Evolutionary conservation across 2,113 vertebrate genomes (phyloP), one percentile per base, ranked within the genome.

Genomic region (Asarcornis scutulata): DNA sequence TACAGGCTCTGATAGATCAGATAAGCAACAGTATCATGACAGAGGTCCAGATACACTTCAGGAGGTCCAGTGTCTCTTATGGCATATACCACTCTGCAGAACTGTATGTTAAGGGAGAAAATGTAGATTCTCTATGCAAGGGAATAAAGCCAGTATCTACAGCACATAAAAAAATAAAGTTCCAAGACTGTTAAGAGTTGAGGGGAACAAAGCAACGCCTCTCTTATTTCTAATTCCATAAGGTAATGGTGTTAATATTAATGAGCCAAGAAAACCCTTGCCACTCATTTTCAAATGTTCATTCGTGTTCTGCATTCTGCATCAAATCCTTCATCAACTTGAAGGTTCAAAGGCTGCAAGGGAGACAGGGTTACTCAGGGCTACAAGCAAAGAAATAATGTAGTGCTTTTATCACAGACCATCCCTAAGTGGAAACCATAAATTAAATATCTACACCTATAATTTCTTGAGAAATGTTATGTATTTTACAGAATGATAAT

Each of bases 181-280:
- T 46, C 31, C 15, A 36, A 36, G 31, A 50, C 63, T 58, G 32
- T 26, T 3, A 2, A 73, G 50, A 89, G 44, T 53, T 3, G 2
- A 73, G 50, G 87, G 44, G 56, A 69, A 73, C 76, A 89, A 85
- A 92, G 81, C 11, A 91, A 85, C 8, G 1, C 40, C 67, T 89
- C 31, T 83, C 62, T 81, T 71, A 52, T 86, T 86, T 75, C 69
- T 40, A 79, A 84, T 91, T 95, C 44, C 81, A 84, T 10, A 60
- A 67, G 2, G 55, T 23, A 29, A 46, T 78, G 38, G 1, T 79
- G 26, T 75, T 92, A 72, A 78, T 89, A 79, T 52, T 79, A 72
- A 87, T 67, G 27, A 89, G 44, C n/a, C 87, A 95, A 80, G 53
- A 89, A 85, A 89, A 88, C 71, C 53, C 36, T 87, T 88, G 36